These are phyloP conservation scores for Trichoplusia ni DNA, from an alignment of 1,140 invertebrate genomes.

Conservation along the genomic window DNA sequence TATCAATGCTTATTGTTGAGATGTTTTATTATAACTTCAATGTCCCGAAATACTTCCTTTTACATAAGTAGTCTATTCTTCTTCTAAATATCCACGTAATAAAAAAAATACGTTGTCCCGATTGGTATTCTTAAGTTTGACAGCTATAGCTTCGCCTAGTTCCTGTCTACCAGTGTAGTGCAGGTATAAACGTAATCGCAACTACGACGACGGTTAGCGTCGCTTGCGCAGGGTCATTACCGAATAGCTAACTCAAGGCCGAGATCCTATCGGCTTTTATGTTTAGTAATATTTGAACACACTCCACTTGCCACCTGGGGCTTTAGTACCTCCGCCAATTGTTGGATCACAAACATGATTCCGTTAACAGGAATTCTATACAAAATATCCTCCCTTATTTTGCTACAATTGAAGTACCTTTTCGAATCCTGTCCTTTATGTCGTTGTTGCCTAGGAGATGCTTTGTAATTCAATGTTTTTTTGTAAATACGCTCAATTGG, in stretches of 20 bases:
- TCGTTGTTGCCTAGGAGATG: neutral
- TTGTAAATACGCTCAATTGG: no score
- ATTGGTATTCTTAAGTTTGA: no score
- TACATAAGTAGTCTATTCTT: no score
- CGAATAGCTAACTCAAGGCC: constrained; percentile 43
- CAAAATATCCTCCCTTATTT: neutral
- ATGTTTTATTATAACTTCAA: no score
- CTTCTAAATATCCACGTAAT: no score
- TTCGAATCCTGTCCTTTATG: neutral
- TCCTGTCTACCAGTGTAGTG: neutral
- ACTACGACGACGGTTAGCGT: constrained; percentile 30
- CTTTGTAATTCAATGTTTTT: neutral
- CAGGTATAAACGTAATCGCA: constrained; percentile 27
- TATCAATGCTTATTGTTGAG: no score
- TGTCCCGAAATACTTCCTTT: no score
- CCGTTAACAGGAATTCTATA: constrained; percentile 5
- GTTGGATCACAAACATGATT: constrained; percentile 5
- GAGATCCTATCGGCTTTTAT: constrained; percentile 35
- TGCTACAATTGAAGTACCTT: neutral
- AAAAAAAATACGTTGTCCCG: no score
- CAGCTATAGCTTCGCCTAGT: no score
- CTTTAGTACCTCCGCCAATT: constrained; percentile 14
- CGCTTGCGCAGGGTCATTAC: constrained; percentile 45
- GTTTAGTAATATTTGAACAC: constrained; percentile 32
- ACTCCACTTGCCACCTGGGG: constrained; percentile 29